Base-by-base conservation (phyloP, 2,888 invertebrate species). In the Agelastica alni region DNA sequence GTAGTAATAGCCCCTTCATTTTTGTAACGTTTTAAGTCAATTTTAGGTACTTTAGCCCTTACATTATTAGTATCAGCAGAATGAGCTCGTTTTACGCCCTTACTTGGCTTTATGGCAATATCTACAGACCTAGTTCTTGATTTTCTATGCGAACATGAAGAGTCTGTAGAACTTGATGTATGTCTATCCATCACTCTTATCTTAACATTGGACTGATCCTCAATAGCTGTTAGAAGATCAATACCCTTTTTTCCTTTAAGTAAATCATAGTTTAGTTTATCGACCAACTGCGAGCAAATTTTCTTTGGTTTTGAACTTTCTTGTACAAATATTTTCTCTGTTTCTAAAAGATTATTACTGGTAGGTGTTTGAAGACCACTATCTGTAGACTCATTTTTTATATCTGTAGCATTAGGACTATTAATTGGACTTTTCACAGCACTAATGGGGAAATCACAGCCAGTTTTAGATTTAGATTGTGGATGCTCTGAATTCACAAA, bases 51-150 rank as follows among this genome's bases (percentile, higher is more conserved):
- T 61, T 69, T 70, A 34, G 64, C 51, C 46, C 66, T 63, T 30
- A 42, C 30, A 20, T 59, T 48, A 44, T 63, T 60, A 13, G 60
- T 53, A 58, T 74, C 74, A 6, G 66, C 71, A 18, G 72, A 74
- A 56, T 71, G 64, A 2, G 73, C 65, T 36, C 75, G 62, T 57
- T 74, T 74, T 12, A 64, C 43, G 7, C 70, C 69, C 47, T 62
- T 66, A 31, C 54, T 63, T 16, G 61, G 63, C 43, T 60, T 59
- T 12, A 58, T 31, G 14, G 59, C 57, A 46, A 61, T 48, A 45
- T 73, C 75, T 10, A 74, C 70, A 18, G 75, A 74, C 56, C 72
- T 65, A 37, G 73, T 73, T 54, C 74, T 68, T 31, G 62, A 56
- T 54, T 70, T 72, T 49, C 70, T 64, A 16, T 68, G 65, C 1